phyloP scores from a whole-genome alignment of 2,888 invertebrate genomes.

The Melinaea menophilus region DNA sequence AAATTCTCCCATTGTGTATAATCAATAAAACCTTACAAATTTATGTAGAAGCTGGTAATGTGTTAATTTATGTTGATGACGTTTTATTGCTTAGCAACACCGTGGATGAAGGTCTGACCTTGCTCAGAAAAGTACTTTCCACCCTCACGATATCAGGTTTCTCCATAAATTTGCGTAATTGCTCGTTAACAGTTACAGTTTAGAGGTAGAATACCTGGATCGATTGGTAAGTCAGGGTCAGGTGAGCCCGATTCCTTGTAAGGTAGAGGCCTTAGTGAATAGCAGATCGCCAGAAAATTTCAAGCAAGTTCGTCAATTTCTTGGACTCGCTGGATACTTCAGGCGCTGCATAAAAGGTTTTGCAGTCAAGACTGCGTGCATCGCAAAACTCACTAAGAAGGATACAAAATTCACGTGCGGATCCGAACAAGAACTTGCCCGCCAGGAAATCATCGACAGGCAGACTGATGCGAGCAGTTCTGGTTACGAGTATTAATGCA shows the following conservation, averaged over 20 bases:
- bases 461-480: conserved; percentile 26
- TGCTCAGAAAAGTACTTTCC: conserved; percentile 18
- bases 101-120: conserved; percentile 21
- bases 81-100: conserved; percentile 23
- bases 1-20: conserved; percentile 28
- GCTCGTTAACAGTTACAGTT: conserved; percentile 20
- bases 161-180: conserved; percentile 28
- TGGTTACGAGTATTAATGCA: conserved; percentile 14
- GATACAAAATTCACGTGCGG: conserved; percentile 19
- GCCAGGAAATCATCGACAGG: conserved; percentile 23
- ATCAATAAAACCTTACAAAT: conserved; percentile 22
- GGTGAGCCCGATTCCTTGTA: conserved; percentile 21
- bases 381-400: conserved; percentile 17
- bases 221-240: conserved; percentile 25
- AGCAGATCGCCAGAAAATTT: conserved; percentile 12
- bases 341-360: conserved; percentile 23
- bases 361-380: conserved; percentile 11
- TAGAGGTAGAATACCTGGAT: conserved; percentile 28
- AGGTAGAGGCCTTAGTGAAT: conserved; percentile 5
- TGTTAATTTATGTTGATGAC: conserved; percentile 21
- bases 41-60: conserved; percentile 4
- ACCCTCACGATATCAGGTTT: conserved; percentile 28
- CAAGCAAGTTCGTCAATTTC: conserved; percentile 26
- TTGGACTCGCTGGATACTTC: conserved; percentile 29
- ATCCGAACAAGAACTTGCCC: conserved; percentile 14